phyloP scores from a whole-genome alignment of 35 echinoderm and acorn worm genomes.

The Eucidaris tribuloides region DNA sequence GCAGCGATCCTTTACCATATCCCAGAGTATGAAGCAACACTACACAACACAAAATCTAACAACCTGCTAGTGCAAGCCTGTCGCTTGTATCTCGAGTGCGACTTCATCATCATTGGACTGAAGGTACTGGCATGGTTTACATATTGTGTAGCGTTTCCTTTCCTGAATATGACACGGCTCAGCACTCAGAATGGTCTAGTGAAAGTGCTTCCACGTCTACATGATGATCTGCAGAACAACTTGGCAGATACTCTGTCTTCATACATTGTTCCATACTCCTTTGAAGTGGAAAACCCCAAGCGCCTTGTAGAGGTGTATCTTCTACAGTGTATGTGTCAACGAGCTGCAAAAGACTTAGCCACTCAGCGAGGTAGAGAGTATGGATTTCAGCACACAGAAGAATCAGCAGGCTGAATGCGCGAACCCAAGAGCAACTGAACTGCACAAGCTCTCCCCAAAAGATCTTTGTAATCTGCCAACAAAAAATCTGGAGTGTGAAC shows the following conservation, averaged over 20 bases:
- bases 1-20: constrained; percentile 13
- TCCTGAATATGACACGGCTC: background rate
- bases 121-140: constrained; percentile 22
- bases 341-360: too few relatives aligned
- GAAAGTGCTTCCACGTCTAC: constrained; percentile 19
- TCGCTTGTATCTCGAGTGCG: constrained; percentile 18
- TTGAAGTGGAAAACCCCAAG: background rate
- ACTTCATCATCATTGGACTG: constrained; percentile 31
- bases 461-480: too few relatives aligned
- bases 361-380: too few relatives aligned
- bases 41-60: constrained; percentile 13
- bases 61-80: constrained; percentile 27
- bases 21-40: constrained; percentile 14
- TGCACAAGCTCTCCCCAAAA: too few relatives aligned
- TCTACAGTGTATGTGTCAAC: background rate
- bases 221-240: constrained; percentile 34
- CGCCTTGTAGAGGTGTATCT: background rate
- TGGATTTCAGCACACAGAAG: too few relatives aligned
- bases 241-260: background rate
- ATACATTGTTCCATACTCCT: constrained; percentile 15
- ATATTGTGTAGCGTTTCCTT: constrained; percentile 19
- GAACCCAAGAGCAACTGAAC: too few relatives aligned
- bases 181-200: constrained; percentile 12
- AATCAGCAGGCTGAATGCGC: too few relatives aligned
- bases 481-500: too few relatives aligned